Evolutionary conservation across 2,797 vertebrate species (phyloP).

Genomic region (Parotocinclus haroldoi): DNA sequence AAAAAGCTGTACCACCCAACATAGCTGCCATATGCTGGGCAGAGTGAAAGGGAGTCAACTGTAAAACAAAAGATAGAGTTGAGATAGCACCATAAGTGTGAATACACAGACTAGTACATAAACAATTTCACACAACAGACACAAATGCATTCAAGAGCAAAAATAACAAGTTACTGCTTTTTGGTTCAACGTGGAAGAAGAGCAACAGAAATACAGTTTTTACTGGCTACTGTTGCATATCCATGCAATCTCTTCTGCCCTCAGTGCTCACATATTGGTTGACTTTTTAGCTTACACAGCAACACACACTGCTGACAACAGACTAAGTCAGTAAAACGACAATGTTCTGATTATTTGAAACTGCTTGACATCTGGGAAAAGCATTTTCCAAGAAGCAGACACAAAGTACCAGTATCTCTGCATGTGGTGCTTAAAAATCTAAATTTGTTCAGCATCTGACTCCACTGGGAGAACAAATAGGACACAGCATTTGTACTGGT

Average conservation of each 20-base stretch:
- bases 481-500: slow-evolving; percentile 39
- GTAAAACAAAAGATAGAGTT: too few species aligned
- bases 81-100: background rate
- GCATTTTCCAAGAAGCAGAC: slow-evolving; percentile 33
- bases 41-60: too few species aligned
- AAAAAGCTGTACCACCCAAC: too few species aligned
- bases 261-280: slow-evolving; percentile 21
- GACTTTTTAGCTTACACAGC: slow-evolving; percentile 32
- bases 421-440: slow-evolving; percentile 21
- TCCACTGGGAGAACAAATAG: slow-evolving; percentile 35
- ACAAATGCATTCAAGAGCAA: slow-evolving; percentile 44
- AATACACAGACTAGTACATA: background rate
- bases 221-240: slow-evolving; percentile 41
- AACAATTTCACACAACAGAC: background rate
- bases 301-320: slow-evolving; percentile 37
- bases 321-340: slow-evolving; percentile 29
- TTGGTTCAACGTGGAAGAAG: slow-evolving; percentile 60
- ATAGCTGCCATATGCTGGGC: too few species aligned
- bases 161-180: slow-evolving; percentile 50
- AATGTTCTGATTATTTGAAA: slow-evolving; percentile 34
- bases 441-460: slow-evolving; percentile 44
- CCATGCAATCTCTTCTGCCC: slow-evolving; percentile 33
- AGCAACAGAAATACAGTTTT: slow-evolving; percentile 41
- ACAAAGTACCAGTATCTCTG: slow-evolving; percentile 21
- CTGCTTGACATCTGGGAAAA: slow-evolving; percentile 19